These are phyloP conservation scores for Trypoxylon attenuatum DNA, from an alignment of 2,888 invertebrate species.

Conservation along the genomic window DNA sequence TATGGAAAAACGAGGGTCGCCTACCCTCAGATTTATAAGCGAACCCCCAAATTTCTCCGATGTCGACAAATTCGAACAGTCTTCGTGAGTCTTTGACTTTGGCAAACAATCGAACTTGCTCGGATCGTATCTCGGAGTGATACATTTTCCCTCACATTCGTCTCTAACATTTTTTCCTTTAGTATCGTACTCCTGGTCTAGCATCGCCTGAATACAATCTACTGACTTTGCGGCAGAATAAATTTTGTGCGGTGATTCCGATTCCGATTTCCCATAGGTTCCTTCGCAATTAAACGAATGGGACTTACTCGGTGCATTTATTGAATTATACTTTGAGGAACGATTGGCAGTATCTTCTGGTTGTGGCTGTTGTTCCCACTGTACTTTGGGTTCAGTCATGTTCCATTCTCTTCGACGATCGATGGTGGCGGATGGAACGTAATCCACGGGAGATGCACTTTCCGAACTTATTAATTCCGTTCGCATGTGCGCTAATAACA, in stretches of 20 bases:
- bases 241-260: constrained; percentile 25
- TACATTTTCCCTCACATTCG: constrained; percentile 9
- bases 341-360: constrained; percentile 39
- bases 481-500: constrained; percentile 81
- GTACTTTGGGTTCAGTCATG: constrained; percentile 57
- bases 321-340: not conserved
- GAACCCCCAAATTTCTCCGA: constrained; percentile 57
- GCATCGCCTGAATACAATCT: constrained; percentile 63
- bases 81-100: constrained; percentile 32
- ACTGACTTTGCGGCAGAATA: constrained; percentile 59
- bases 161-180: constrained; percentile 24
- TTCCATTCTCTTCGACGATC: constrained; percentile 65
- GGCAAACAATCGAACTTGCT: not conserved
- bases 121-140: no score
- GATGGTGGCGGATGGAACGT: constrained; percentile 55
- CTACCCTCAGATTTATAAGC: constrained; percentile 46
- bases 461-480: constrained; percentile 59
- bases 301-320: constrained; percentile 44
- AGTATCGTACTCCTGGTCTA: constrained; percentile 50
- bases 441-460: constrained; percentile 37
- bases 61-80: constrained; percentile 40
- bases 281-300: constrained; percentile 39
- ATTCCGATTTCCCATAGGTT: constrained; percentile 36
- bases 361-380: constrained; percentile 60
- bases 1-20: constrained; percentile 30